A percentile compares a stretch with the other conserved stretches of the same genome.
Conservation (phyloP, 2,888 invertebrate species). For the Melipona bicolor region DNA sequence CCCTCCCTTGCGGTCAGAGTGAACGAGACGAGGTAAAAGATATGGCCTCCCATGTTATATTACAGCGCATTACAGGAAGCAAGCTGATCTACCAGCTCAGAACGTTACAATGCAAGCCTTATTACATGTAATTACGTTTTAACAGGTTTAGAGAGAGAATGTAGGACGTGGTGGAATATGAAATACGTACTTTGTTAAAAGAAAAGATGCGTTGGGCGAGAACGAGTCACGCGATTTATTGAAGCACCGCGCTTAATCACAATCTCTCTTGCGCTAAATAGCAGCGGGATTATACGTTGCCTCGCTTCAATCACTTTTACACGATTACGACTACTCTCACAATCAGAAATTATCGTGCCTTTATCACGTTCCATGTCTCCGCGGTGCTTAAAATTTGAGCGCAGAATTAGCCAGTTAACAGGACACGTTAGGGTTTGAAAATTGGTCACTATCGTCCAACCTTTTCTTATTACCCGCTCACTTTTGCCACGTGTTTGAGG, state of each 20-base stretch:
- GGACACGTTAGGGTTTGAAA: not conserved
- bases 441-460: not conserved
- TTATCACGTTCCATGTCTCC: not conserved
- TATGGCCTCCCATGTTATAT: not conserved
- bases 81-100: not conserved
- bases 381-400: not conserved
- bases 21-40: not conserved
- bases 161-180: not conserved
- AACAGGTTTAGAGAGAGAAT: constrained; percentile 4
- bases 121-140: constrained; percentile 9
- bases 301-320: not conserved
- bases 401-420: not conserved
- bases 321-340: not conserved
- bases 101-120: constrained; percentile 13
- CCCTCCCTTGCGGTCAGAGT: not conserved
- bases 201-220: constrained; percentile 6
- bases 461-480: not conserved
- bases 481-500: not conserved
- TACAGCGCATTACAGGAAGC: not conserved
- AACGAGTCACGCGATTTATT: constrained; percentile 13
- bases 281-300: not conserved
- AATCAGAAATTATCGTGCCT: not conserved
- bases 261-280: not conserved
- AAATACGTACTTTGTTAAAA: constrained; percentile 9
- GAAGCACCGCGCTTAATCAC: constrained; percentile 1